A percentile compares a stretch with the other conserved stretches of the same genome.
These are phyloP conservation scores for Sarcophaga peregrina DNA, from an alignment of 1,140 invertebrate genomes.

Conservation along the genomic window DNA sequence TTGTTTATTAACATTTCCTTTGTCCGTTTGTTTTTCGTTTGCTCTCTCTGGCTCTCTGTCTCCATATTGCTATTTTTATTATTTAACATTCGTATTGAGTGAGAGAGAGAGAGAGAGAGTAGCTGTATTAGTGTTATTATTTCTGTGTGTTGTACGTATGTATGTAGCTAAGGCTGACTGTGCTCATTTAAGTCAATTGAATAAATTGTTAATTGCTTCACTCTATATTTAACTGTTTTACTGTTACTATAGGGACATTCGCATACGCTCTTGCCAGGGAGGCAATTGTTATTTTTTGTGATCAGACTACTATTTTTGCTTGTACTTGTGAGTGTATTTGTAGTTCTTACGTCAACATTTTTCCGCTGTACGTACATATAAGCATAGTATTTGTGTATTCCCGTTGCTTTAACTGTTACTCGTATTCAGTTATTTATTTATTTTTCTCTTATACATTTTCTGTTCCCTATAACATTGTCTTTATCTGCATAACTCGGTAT, in stretches of 20 bases:
- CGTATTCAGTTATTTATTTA: not conserved
- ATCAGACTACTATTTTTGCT: not conserved
- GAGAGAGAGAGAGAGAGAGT: not conserved
- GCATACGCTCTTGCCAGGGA: not conserved
- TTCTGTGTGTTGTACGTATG: not conserved
- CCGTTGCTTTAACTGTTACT: not conserved
- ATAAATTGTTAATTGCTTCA: slow-evolving; percentile 37
- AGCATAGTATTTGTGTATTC: not conserved
- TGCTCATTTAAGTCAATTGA: slow-evolving; percentile 39
- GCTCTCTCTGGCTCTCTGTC: no score
- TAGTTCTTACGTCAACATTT: not conserved
- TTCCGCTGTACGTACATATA: not conserved
- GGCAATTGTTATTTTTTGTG: not conserved
- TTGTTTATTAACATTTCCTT: no score
- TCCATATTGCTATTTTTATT: no score
- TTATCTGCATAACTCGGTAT: slow-evolving; percentile 6
- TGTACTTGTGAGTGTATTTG: not conserved
- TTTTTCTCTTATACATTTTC: not conserved
- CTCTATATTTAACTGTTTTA: not conserved
- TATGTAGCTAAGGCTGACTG: not conserved
- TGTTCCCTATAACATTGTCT: not conserved
- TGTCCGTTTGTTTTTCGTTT: no score
- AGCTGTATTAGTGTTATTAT: not conserved
- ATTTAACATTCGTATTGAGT: no score
- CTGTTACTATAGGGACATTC: not conserved